Evolutionary conservation across 2,888 invertebrate species (phyloP).

Genomic region (Orthosia incerta): DNA sequence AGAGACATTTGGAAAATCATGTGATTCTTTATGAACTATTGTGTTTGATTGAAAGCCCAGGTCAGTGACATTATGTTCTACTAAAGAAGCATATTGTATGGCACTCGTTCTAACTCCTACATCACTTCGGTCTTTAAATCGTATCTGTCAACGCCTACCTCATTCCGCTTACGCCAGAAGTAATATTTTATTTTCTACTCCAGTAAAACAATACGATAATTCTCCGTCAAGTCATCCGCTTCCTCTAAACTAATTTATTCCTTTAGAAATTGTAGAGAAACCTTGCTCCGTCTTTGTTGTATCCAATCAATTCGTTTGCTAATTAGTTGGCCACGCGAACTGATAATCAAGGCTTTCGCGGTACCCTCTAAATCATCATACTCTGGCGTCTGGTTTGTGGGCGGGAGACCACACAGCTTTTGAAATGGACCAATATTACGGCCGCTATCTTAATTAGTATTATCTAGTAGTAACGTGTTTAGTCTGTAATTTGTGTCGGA

Average conservation of each 20-base stretch:
- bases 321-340: slow-evolving; percentile 64
- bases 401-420: slow-evolving; percentile 66
- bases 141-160: background rate
- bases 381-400: slow-evolving; percentile 53
- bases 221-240: slow-evolving; percentile 28
- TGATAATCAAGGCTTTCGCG: slow-evolving; percentile 62
- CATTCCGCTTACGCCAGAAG: background rate
- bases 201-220: slow-evolving; percentile 25
- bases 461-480: slow-evolving; percentile 39
- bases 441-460: slow-evolving; percentile 50
- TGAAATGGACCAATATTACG: slow-evolving; percentile 38
- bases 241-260: slow-evolving; percentile 50
- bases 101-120: background rate
- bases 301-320: slow-evolving; percentile 61
- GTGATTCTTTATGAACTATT: background rate
- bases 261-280: slow-evolving; percentile 63
- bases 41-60: background rate
- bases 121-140: background rate
- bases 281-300: slow-evolving; percentile 52
- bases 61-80: slow-evolving; percentile 8
- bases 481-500: slow-evolving; percentile 40
- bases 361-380: slow-evolving; percentile 62
- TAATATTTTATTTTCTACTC: slow-evolving; percentile 7
- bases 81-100: background rate
- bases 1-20: slow-evolving; percentile 5